These are phyloP conservation scores for Leptobrachium ailaonicum DNA, from an alignment of 2,113 vertebrate genomes.

Conservation along the genomic window DNA sequence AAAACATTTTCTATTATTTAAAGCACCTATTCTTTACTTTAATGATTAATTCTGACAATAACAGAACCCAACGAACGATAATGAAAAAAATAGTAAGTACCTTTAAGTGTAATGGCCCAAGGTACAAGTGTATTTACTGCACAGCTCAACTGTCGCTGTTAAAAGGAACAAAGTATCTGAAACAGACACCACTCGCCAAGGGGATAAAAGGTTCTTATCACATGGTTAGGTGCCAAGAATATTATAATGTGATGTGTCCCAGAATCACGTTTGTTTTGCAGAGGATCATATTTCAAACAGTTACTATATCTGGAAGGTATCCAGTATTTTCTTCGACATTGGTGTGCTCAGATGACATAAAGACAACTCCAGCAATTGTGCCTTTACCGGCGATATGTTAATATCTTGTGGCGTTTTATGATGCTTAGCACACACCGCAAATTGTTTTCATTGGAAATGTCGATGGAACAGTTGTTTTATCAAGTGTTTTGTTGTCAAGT, in stretches of 20 bases:
- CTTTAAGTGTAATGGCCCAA: too few species aligned
- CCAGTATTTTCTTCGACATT: not conserved
- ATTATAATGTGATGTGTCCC: constrained; percentile 16
- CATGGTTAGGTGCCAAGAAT: constrained; percentile 26
- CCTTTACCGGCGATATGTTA: not conserved
- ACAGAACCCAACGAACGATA: too few species aligned
- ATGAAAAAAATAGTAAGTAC: too few species aligned
- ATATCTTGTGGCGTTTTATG: not conserved
- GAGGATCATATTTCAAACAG: constrained; percentile 33
- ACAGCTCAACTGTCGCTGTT: not conserved
- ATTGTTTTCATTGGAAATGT: not conserved
- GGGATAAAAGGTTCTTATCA: constrained; percentile 28
- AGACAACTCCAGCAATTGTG: not conserved
- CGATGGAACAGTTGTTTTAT: not conserved
- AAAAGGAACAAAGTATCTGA: not conserved
- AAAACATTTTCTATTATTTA: too few species aligned
- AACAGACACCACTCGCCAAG: not conserved
- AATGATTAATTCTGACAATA: too few species aligned
- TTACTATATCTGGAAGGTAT: constrained; percentile 5
- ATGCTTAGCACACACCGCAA: not conserved
- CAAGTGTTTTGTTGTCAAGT: not conserved
- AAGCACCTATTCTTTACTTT: too few species aligned
- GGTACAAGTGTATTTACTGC: not conserved
- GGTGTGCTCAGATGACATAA: not conserved
- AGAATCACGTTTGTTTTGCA: constrained; percentile 7